Percentiles rank a stretch among this genome's conserved stretches.
Evolutionary conservation across 1,140 invertebrate genomes (phyloP).

Genomic region (Zaprionus davidi): DNA sequence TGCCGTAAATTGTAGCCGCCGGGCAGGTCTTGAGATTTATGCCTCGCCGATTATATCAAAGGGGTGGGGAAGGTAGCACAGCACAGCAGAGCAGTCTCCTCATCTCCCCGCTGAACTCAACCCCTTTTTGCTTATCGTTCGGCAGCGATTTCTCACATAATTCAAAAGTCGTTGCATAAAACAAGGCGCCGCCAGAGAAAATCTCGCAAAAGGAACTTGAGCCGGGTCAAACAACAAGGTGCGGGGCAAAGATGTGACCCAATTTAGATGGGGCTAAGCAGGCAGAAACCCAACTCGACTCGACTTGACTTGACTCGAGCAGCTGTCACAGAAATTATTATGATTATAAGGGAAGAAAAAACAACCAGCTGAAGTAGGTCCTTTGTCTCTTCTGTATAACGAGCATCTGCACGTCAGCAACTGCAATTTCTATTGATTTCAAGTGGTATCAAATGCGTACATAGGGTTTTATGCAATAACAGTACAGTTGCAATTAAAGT

Average conservation of each 20-base stretch:
- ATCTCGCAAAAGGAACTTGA: slow-evolving; percentile 33
- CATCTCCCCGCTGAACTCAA: not conserved
- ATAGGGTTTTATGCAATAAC: no score
- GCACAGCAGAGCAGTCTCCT: not conserved
- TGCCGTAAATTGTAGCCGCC: slow-evolving; percentile 79
- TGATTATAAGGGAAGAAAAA: slow-evolving; percentile 10
- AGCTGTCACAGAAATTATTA: slow-evolving; percentile 31
- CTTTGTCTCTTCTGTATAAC: not conserved
- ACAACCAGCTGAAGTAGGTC: not conserved
- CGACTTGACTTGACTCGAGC: slow-evolving; percentile 8
- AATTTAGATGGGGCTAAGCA: slow-evolving; percentile 35
- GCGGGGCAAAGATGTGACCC: slow-evolving; percentile 31
- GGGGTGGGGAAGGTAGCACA: not conserved
- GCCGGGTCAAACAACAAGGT: slow-evolving; percentile 35
- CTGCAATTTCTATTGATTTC: no score
- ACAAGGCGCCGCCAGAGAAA: slow-evolving; percentile 22
- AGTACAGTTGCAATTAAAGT: no score
- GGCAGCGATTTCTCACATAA: slow-evolving; percentile 61
- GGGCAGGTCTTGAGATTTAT: slow-evolving; percentile 81
- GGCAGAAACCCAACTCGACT: not conserved
- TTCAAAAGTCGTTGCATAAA: slow-evolving; percentile 63
- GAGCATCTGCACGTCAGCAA: not conserved
- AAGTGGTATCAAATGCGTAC: no score
- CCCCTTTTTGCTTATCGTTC: slow-evolving; percentile 30
- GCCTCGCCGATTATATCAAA: slow-evolving; percentile 70